phyloP scores from a whole-genome alignment of 1,140 invertebrate genomes.

The Drosophila ambigua region DNA sequence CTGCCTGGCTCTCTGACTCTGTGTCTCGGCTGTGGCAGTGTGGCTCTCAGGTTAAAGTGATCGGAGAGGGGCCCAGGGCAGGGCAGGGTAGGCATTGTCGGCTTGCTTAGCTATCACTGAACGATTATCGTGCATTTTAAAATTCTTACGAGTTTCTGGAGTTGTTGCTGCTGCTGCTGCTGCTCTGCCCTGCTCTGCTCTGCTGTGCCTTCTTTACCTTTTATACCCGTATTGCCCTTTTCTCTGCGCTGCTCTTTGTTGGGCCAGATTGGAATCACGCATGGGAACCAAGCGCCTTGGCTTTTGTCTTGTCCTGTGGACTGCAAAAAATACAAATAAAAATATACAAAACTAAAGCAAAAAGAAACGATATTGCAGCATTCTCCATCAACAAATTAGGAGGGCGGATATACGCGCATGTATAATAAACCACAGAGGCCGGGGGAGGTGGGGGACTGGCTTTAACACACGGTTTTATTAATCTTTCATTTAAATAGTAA shows the following conservation, averaged over 20 bases:
- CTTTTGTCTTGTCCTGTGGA: slow-evolving; percentile 73
- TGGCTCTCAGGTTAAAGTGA: slow-evolving; percentile 64
- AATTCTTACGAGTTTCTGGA: slow-evolving; percentile 83
- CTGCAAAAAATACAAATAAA: slow-evolving; percentile 31
- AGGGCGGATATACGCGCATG: slow-evolving; percentile 9
- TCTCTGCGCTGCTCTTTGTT: slow-evolving; percentile 49
- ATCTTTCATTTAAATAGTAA: slow-evolving; percentile 67
- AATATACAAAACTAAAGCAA: not conserved
- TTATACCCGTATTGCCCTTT: slow-evolving; percentile 68
- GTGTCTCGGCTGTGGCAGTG: slow-evolving; percentile 17
- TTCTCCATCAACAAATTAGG: slow-evolving; percentile 47
- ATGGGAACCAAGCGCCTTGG: slow-evolving; percentile 78
- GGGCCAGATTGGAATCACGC: slow-evolving; percentile 75
- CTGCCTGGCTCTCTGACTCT: slow-evolving; percentile 30
- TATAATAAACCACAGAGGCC: slow-evolving; percentile 8
- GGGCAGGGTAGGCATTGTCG: slow-evolving; percentile 64
- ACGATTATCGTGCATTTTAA: slow-evolving; percentile 84
- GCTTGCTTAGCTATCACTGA: slow-evolving; percentile 83
- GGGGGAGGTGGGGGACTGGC: not conserved
- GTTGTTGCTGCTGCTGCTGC: slow-evolving; percentile 17
- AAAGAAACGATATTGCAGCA: slow-evolving; percentile 32
- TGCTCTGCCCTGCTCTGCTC: slow-evolving; percentile 35
- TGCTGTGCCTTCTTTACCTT: slow-evolving; percentile 53
- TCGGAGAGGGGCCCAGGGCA: slow-evolving; percentile 33
- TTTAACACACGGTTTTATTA: slow-evolving; percentile 74